Evolutionary conservation across 2,797 vertebrate species (phyloP), one percentile per base, ranked within the genome.

Genomic region (Gymnocypris eckloni): DNA sequence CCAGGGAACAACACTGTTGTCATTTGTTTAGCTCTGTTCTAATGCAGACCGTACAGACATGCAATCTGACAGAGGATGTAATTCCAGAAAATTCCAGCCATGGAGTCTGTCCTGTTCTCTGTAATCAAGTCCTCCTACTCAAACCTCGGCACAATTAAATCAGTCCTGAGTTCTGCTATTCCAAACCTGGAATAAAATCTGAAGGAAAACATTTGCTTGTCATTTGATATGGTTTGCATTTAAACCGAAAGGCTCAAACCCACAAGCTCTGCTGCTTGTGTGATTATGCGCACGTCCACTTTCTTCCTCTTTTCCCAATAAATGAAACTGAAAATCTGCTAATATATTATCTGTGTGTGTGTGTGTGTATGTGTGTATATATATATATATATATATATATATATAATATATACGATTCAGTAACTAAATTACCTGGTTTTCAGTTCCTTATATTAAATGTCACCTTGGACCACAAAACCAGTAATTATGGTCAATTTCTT

Each of bases 71-170:
- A 41, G 20, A 25, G 48, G 48, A 39, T 4, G 22, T 16, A 12
- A 56, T 72, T 59, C 16, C 16, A 72, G n/a, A 72, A 15, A 82
- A 39, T 72, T 82, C n/a, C n/a, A 54, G 66, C 45, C 66, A 22
- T 73, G 52, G 71, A 41, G 33, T 41, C 75, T 59, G 37, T 77
- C 18, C 28, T 56, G 28, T 39, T 82, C 48, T 43, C 39, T 72
- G 39, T 73, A 61, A 73, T 82, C 52, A 61, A 41, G 43, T 22
- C 69, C 39, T 61, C 52, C 81, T 48, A 73, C 69, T 45, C 39
- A 20, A 82, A 82, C 52, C 52, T 28, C 2, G 16, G 33, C 13
- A 12, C 48, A 71, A 41, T 56, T 50, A 71, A 15, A 59, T 72
- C 15, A 43, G 50, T 56, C 66, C 39, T 41, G 22, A 61, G 52